phyloP scores from a whole-genome alignment of 2,888 invertebrate species.

The Stegana nigrithorax region DNA sequence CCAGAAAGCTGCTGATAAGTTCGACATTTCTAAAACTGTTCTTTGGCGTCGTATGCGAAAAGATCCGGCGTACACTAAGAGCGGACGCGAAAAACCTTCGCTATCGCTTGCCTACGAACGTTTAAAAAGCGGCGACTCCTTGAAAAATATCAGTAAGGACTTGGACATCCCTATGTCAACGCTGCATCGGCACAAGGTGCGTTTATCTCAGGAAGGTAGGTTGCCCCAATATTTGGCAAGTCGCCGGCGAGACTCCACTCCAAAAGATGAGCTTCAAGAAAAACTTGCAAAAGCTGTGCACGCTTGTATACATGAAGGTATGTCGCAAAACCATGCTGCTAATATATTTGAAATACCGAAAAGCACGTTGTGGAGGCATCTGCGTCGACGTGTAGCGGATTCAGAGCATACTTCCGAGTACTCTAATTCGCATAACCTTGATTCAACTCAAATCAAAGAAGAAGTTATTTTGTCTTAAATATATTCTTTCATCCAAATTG shows the following conservation, averaged over 20 bases:
- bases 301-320: slow-evolving; percentile 64
- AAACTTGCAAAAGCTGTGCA: slow-evolving; percentile 65
- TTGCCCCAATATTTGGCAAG: slow-evolving; percentile 64
- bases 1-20: slow-evolving; percentile 66
- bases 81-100: slow-evolving; percentile 63
- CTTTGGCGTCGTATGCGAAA: slow-evolving; percentile 67
- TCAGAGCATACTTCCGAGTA: no score
- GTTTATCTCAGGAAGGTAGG: slow-evolving; percentile 63
- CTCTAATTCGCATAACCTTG: no score
- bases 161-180: slow-evolving; percentile 69
- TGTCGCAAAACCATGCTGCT: slow-evolving; percentile 68
- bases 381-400: slow-evolving; percentile 58
- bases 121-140: slow-evolving; percentile 63
- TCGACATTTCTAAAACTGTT: slow-evolving; percentile 67
- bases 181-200: slow-evolving; percentile 66
- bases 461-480: background rate
- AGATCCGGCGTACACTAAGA: slow-evolving; percentile 64
- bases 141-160: slow-evolving; percentile 66
- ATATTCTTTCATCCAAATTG: no score
- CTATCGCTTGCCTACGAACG: slow-evolving; percentile 63
- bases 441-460: background rate
- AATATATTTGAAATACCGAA: slow-evolving; percentile 67
- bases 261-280: slow-evolving; percentile 64
- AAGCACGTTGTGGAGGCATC: slow-evolving; percentile 67
- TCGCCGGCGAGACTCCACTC: slow-evolving; percentile 63